Base-by-base conservation (phyloP, 2,113 vertebrate species). In the Anas platyrhynchos region DNA sequence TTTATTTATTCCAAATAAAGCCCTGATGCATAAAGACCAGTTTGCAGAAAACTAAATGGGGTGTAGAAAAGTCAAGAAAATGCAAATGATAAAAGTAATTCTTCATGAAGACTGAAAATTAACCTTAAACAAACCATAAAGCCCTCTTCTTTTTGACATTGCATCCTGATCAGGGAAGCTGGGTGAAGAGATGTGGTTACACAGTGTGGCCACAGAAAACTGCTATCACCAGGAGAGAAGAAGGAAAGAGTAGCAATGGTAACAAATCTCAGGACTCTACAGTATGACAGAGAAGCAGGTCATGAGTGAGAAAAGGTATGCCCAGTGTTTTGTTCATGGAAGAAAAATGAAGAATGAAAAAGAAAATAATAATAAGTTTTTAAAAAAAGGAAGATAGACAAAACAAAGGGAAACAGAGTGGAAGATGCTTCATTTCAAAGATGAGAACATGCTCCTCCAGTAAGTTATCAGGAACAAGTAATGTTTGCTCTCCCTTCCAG, bases 71-170 rank as follows among this genome's bases (percentile, higher is more conserved):
- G 41, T 59, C 56, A 74, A 52, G n/a, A 54, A 83, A 67, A 27
- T 23, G 32, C 16, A 26, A 66, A 23, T 86, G 55, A 88, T 79
- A 93, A 87, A 91, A 4, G 12, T 61, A 54, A 5, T 83, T 88
- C 32, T 73, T 67, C 61, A 65, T 50, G 43, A 91, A 91, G 80
- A 25, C 13, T 91, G 36, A 26, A 48, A 26, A 74, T 27, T 91
- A 61, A 67, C 17, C 65, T 68, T 93, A 89, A 93, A 94, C 83
- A 88, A 58, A 77, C 29, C 56, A n/a, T 13, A 26, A 86, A 81
- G 0, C 3, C 10, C 3, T 12, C 6, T 88, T 80, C 22, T 32
- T 76, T 82, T 48, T 44, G 86, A 5, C 3, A 16, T 27, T 83
- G 12, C 41, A 80, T 2, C 32, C 21, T 48, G 38, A 52, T 67